phyloP scores from a whole-genome alignment of 2,888 invertebrate species.

The Drosophila conformis region DNA sequence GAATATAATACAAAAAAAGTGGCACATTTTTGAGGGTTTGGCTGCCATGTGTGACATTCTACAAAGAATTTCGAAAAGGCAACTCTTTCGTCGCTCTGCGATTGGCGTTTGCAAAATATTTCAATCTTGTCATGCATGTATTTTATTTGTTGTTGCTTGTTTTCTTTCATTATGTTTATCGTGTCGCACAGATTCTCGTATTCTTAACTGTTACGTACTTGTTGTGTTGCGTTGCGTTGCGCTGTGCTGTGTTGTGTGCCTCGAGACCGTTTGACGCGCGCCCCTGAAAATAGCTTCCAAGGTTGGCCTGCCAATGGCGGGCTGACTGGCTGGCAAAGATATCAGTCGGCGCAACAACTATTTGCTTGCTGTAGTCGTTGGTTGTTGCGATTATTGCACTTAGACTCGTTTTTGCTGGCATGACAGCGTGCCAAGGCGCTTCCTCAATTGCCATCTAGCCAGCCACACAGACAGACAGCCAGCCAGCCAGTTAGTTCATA shows the following conservation, averaged over 20 bases:
- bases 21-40: neutral
- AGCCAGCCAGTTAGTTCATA: neutral
- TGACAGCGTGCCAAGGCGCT: conserved; percentile 13
- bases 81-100: neutral
- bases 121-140: conserved; percentile 6
- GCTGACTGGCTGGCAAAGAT: conserved; percentile 8
- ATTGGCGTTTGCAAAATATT: conserved; percentile 5
- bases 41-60: conserved; percentile 22
- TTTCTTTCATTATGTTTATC: neutral
- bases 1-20: neutral
- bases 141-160: neutral
- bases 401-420: neutral
- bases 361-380: neutral
- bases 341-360: conserved; percentile 4
- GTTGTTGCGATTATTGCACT: neutral
- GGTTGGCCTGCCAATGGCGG: conserved; percentile 58
- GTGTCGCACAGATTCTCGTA: conserved; percentile 34
- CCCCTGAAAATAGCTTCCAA: conserved; percentile 82
- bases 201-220: conserved; percentile 1
- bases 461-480: too few relatives aligned
- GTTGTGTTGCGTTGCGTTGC: conserved; percentile 1
- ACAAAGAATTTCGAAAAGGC: conserved; percentile 5
- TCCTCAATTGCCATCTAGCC: neutral
- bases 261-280: conserved; percentile 57
- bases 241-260: conserved; percentile 37